Conservation (phyloP, 2,113 vertebrate species). For the Nestor notabilis region DNA sequence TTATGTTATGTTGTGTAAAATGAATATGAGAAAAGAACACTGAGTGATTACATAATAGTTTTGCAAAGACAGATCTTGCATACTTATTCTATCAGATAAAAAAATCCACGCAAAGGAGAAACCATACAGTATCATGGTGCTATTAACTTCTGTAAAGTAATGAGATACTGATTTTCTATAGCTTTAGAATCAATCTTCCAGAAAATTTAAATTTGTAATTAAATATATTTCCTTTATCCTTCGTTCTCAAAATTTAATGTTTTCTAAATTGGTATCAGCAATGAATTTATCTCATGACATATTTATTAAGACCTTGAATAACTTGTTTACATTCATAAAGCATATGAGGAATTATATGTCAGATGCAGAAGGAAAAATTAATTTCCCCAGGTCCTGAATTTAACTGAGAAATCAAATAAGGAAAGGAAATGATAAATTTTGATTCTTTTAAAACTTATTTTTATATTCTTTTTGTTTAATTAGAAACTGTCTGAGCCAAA, state of each 20-base stretch:
- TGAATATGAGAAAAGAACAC: background rate
- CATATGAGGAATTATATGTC: background rate
- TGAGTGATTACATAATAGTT: background rate
- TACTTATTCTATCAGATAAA: background rate
- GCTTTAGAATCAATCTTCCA: background rate
- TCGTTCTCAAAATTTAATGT: background rate
- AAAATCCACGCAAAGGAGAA: background rate
- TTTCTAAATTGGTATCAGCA: background rate
- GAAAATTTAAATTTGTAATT: background rate
- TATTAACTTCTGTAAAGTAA: background rate
- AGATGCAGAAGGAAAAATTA: background rate
- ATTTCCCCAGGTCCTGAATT: background rate
- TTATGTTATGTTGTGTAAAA: background rate
- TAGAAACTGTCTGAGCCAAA: background rate
- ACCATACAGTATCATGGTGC: no score
- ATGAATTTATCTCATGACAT: background rate
- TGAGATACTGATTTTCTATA: background rate
- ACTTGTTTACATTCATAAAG: background rate
- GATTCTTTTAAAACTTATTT: background rate
- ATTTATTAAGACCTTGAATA: background rate
- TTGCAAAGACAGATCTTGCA: background rate
- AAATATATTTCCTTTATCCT: background rate
- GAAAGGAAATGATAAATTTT: background rate
- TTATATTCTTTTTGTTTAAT: background rate
- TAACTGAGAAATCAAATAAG: background rate